phyloP scores from a whole-genome alignment of 2,113 vertebrate species.

The Arenaria interpres region DNA sequence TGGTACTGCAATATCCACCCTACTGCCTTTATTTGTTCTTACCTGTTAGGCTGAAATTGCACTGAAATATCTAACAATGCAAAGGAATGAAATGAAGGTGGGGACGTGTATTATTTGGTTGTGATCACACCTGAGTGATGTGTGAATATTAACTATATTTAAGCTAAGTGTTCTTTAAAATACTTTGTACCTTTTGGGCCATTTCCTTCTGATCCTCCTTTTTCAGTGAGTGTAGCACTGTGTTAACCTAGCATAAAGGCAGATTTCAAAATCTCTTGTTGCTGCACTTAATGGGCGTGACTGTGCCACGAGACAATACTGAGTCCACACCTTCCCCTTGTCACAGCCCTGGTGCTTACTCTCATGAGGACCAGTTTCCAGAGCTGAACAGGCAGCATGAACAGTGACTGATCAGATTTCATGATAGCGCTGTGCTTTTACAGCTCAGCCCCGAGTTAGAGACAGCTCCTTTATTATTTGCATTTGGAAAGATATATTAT shows the following conservation, averaged over 20 bases:
- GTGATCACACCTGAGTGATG: not conserved
- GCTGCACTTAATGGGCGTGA: rapidly evolving
- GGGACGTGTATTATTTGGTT: not conserved
- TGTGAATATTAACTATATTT: not conserved
- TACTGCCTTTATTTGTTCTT: not conserved
- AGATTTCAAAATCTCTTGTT: not conserved
- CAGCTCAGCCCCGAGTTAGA: not conserved
- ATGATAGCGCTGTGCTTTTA: not conserved
- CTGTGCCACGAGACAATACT: not conserved
- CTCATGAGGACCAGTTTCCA: not conserved
- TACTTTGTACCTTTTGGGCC: not conserved
- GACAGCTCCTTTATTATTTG: not conserved
- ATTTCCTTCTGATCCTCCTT: not conserved
- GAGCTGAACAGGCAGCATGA: not conserved
- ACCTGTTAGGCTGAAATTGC: not conserved
- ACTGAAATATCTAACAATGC: not conserved
- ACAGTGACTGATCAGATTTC: not conserved
- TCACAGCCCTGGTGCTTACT: not conserved
- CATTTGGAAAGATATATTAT: not conserved
- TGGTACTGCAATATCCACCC: not conserved
- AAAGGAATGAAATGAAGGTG: not conserved
- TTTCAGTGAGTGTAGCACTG: not conserved
- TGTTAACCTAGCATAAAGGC: not conserved
- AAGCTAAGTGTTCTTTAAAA: not conserved
- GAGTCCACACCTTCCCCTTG: not conserved